Percentiles rank a stretch among this genome's conserved stretches.
phyloP scores from a whole-genome alignment of 1,140 invertebrate species.

The Drosophila sp. region DNA sequence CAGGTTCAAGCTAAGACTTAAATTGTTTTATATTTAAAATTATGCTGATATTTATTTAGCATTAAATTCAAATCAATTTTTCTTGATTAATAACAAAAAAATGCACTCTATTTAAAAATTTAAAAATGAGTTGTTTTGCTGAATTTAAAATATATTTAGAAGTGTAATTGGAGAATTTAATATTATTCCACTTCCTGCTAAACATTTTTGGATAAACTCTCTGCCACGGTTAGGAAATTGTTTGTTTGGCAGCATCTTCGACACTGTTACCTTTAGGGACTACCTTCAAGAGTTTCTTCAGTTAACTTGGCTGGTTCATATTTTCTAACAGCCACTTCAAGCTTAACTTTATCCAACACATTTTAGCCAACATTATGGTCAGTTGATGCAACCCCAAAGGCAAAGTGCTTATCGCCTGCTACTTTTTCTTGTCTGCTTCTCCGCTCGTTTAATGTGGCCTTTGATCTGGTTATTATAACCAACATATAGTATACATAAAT shows the following conservation, averaged over 20 bases:
- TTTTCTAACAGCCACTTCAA: slow-evolving; percentile 71
- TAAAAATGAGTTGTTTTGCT: too few species aligned
- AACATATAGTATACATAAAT: background rate
- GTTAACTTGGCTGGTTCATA: slow-evolving; percentile 57
- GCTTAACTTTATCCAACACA: slow-evolving; percentile 65
- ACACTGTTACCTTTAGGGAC: slow-evolving; percentile 19
- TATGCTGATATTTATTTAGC: too few species aligned
- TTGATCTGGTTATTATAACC: slow-evolving; percentile 51
- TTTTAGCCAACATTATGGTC: slow-evolving; percentile 46
- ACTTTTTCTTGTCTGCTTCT: slow-evolving; percentile 27
- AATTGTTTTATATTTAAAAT: too few species aligned
- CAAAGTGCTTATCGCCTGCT: slow-evolving; percentile 67
- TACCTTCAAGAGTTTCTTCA: slow-evolving; percentile 20
- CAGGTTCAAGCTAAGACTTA: too few species aligned
- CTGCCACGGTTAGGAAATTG: slow-evolving; percentile 10
- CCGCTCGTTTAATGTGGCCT: slow-evolving; percentile 34
- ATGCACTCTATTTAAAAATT: too few species aligned
- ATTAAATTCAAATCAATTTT: too few species aligned
- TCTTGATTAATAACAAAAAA: too few species aligned
- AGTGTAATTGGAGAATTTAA: too few species aligned
- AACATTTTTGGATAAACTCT: background rate
- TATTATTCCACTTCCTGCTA: too few species aligned
- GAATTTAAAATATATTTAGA: too few species aligned
- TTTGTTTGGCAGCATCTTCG: slow-evolving; percentile 17
- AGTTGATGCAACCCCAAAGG: slow-evolving; percentile 7